phyloP scores from a whole-genome alignment of 2,113 vertebrate genomes.

The Xiphophorus hellerii region DNA sequence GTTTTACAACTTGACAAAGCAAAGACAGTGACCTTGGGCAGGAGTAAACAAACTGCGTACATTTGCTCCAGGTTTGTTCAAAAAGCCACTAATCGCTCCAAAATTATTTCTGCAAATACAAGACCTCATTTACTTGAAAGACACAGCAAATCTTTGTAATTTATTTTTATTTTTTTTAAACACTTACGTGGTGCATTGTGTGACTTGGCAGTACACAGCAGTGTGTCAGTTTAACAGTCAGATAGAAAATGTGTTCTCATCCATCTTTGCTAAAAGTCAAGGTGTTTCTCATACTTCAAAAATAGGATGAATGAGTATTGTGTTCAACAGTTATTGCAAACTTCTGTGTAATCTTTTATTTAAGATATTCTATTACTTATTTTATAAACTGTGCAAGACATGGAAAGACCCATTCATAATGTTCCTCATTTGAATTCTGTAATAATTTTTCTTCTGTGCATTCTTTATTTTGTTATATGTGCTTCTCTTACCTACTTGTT shows the following conservation, averaged over 20 bases:
- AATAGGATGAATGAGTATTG: neutral
- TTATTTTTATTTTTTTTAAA: neutral
- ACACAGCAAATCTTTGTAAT: neutral
- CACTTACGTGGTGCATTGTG: too few species aligned
- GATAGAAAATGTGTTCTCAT: neutral
- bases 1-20: constrained; percentile 28
- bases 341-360: neutral
- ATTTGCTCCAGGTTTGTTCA: constrained; percentile 8
- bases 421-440: too few species aligned
- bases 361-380: neutral
- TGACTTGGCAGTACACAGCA: neutral
- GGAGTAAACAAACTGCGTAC: constrained; percentile 27
- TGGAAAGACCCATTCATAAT: neutral
- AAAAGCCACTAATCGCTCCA: neutral
- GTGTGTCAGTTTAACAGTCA: neutral
- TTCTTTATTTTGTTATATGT: too few species aligned
- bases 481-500: too few species aligned
- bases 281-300: neutral
- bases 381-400: neutral
- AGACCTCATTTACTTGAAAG: neutral
- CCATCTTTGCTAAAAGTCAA: neutral
- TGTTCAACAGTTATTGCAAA: neutral
- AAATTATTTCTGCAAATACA: neutral
- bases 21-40: constrained; percentile 52
- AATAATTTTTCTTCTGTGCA: too few species aligned